Evolutionary conservation across 2,113 vertebrate species (phyloP), one percentile per base, ranked within the genome.

Genomic region (Myanophis thanlyinensis): DNA sequence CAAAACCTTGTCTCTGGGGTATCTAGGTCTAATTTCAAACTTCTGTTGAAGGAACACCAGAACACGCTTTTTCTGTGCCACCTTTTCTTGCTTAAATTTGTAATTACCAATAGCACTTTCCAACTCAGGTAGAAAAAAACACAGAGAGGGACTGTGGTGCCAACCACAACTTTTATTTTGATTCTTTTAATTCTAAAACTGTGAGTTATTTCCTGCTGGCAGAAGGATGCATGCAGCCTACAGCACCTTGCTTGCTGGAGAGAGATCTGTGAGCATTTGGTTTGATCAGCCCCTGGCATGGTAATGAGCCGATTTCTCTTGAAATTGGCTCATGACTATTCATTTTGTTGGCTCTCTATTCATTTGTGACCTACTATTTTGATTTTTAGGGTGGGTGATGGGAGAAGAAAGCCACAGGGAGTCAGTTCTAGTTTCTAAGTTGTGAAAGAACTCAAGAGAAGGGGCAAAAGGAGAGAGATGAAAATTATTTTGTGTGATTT

Each of bases 281-380:
- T 97, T 98, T 98, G 97, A 97, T 98, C 97, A 97, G 96, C 97
- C 96, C 85, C 94, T 96, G 97, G 96, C 96, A 97, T 96, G 95
- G 97, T 97, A 98, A 98, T 97, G 97, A 97, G 95, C 96, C 95
- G 97, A 96, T 98, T 98, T 97, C 97, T 97, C 97, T 97, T 97
- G 97, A 97, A 98, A 97, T 97, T 97, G 95, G 95, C 95, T 98
- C 96, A 97, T 98, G 97, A 97, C 97, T 97, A 97, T 98, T 98
- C 97, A 97, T 97, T 98, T 98, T 97, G 94, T 96, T 97, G 97
- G 97, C 96, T 98, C 92, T 94, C 94, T 92, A 97, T 97, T 97
- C 97, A 97, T 97, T 97, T 95, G 97, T 98, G 98, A 97, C 97
- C 96, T 0, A 95, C 96, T 94, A 95, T 97, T 97, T 96, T 97